Base-by-base conservation (phyloP, 2,797 vertebrate species). In the Meda fulgida region DNA sequence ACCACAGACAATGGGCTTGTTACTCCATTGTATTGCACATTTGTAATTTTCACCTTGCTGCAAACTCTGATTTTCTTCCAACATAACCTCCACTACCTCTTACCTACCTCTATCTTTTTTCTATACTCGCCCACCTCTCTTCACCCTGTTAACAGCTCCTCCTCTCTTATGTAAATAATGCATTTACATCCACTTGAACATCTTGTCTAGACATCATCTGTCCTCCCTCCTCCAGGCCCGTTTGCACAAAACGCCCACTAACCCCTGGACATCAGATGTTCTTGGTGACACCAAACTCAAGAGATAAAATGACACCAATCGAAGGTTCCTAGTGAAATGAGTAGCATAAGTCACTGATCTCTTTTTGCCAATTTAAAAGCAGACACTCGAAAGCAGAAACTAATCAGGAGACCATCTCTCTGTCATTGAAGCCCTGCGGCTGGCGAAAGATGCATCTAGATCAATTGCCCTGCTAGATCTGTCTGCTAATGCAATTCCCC, bases 121-220 rank as follows among this genome's bases (percentile, higher is more conserved):
- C 55, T 19, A 43, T 29, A 58, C 5, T 63, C 76, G 38, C 36
- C 55, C 38, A 63, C 76, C 55, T 78, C n/a, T 43, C 36, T 78
- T 63, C 55, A 43, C 9, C 55, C 36, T 18, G 55, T 46, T 66
- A 29, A 78, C 63, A 40, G 55, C 55, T 78, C 76, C 76, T 63
- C 76, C 76, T 78, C 76, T 63, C 76, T 78, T 78, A 78, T 78
- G 76, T 78, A 78, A 78, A 43, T 78, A 26, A 43, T 10, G 55
- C 38, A 78, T 78, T 78, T 63, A 78, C 58, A 78, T 60, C 16
- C 55, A 78, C 76, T 78, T 43, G 55, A 78, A 78, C 55, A 29
- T 29, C 55, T 63, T 63, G 76, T 78, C 76, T 78, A 78, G 76
- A 78, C 76, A 63, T 36, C 55, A 78, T 63, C 76, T 63, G 76